phyloP scores from a whole-genome alignment of 2,113 vertebrate genomes.

The Emydura subglobosa region DNA sequence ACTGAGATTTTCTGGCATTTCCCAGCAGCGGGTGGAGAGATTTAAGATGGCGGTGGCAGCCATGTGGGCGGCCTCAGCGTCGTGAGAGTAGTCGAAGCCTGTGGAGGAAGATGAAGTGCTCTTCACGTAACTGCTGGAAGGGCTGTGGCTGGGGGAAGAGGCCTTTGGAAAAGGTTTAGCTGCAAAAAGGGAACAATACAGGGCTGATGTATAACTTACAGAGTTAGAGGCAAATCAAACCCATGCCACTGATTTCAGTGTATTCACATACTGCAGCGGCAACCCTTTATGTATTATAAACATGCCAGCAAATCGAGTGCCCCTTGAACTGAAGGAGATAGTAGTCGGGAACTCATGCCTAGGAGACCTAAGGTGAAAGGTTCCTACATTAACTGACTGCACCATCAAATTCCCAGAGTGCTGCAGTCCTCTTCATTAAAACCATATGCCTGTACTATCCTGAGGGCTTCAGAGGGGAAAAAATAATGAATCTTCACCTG shows the following conservation, averaged over 20 bases:
- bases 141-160: slow-evolving; percentile 86
- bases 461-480: background rate
- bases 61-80: slow-evolving; percentile 97
- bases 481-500: background rate
- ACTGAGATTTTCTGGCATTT: slow-evolving; percentile 97
- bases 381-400: slow-evolving; percentile 11
- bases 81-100: slow-evolving; percentile 95
- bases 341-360: background rate
- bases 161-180: slow-evolving; percentile 91
- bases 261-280: background rate
- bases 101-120: slow-evolving; percentile 85
- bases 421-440: slow-evolving; percentile 4
- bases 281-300: background rate
- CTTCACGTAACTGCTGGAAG: slow-evolving; percentile 87
- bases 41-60: slow-evolving; percentile 98
- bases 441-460: fast-evolving
- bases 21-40: slow-evolving; percentile 98
- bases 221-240: background rate
- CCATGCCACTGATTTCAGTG: background rate
- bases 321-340: background rate
- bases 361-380: background rate
- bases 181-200: slow-evolving; percentile 76
- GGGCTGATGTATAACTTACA: background rate
- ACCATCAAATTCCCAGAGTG: slow-evolving; percentile 8
- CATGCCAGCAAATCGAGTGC: background rate